Percentiles rank a stretch among this genome's conserved stretches.
These are phyloP conservation scores for Rhagium mordax DNA, from an alignment of 2,888 invertebrate species.

Conservation along the genomic window DNA sequence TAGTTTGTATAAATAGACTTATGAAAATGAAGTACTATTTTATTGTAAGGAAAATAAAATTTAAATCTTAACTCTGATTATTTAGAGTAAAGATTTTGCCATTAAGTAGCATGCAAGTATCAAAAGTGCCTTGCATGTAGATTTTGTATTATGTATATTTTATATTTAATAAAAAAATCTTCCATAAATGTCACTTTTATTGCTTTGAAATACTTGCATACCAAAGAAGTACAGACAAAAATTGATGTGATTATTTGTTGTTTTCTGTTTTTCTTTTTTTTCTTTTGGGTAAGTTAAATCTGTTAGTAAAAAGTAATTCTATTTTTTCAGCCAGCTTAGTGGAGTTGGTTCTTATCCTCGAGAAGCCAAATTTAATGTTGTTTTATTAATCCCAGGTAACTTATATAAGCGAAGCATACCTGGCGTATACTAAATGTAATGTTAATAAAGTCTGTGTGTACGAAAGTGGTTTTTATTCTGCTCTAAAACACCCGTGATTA, in stretches of 20 bases:
- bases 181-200: conserved; percentile 3
- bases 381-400: conserved; percentile 10
- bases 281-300: neutral
- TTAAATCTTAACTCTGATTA: conserved; percentile 9
- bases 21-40: neutral
- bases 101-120: neutral
- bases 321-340: conserved; percentile 32
- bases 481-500: neutral
- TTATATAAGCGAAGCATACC: conserved; percentile 1
- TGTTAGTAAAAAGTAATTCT: conserved; percentile 1
- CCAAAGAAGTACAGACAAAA: neutral
- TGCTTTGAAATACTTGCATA: conserved; percentile 1
- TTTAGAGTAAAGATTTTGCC: conserved; percentile 11
- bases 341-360: conserved; percentile 9
- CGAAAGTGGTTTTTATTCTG: neutral
- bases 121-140: conserved; percentile 3
- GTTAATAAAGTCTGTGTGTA: neutral
- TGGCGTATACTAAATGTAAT: neutral
- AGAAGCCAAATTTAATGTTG: conserved; percentile 10
- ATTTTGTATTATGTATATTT: conserved; percentile 3
- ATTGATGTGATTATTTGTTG: conserved; percentile 13
- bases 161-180: conserved; percentile 12
- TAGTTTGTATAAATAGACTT: neutral
- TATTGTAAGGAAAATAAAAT: neutral
- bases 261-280: neutral